Evolutionary conservation across 2,888 invertebrate genomes (phyloP).

Genomic region (Octonoba sinensis): DNA sequence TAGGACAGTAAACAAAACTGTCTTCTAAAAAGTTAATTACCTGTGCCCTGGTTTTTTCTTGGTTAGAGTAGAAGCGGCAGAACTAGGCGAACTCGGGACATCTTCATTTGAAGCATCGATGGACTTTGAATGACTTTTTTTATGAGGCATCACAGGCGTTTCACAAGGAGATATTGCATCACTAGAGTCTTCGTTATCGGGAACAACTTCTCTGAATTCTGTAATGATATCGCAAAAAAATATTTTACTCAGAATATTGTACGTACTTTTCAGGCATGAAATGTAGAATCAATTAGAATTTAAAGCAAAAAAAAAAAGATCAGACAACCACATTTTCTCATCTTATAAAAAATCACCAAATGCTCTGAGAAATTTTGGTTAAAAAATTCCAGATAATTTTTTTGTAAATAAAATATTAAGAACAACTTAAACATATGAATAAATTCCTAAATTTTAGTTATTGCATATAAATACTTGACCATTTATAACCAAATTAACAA

Average conservation of each 20-base stretch:
- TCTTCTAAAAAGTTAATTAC: constrained; percentile 25
- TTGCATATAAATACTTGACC: too few species aligned
- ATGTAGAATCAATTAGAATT: neutral
- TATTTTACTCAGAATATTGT: neutral
- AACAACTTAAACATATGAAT: too few species aligned
- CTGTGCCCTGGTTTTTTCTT: constrained; percentile 56
- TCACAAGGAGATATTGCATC: constrained; percentile 61
- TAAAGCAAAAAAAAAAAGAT: too few species aligned
- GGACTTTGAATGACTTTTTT: constrained; percentile 43
- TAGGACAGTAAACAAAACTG: too few species aligned
- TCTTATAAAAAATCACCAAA: too few species aligned
- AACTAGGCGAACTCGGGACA: constrained; percentile 63
- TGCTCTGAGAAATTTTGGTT: too few species aligned
- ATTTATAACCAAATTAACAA: too few species aligned
- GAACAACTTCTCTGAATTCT: constrained; percentile 65
- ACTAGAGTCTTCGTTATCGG: constrained; percentile 62
- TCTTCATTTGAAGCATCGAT: constrained; percentile 57
- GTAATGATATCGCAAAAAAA: neutral
- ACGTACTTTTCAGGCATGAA: neutral
- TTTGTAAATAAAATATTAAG: too few species aligned
- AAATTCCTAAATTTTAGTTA: too few species aligned
- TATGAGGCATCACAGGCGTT: constrained; percentile 59
- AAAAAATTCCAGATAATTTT: too few species aligned
- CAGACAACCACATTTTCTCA: too few species aligned
- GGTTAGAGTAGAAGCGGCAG: constrained; percentile 64